A percentile compares a stretch with the other conserved stretches of the same genome.
Conservation (phyloP, 2,888 invertebrate genomes). For the Anticlea derivata region DNA sequence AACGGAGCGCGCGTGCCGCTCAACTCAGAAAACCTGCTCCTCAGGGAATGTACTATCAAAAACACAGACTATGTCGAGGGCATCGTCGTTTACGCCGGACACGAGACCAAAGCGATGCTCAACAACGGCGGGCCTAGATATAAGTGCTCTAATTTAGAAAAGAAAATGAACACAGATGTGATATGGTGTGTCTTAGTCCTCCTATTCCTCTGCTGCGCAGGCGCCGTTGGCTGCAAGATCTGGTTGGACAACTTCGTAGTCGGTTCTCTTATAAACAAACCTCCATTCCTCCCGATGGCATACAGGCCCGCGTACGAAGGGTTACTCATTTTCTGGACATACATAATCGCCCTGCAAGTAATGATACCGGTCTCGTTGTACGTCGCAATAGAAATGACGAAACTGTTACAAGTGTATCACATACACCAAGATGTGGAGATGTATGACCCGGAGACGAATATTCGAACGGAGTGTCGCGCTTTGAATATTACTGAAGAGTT, state of each 20-base stretch:
- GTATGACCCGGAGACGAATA: slow-evolving; percentile 92
- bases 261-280: slow-evolving; percentile 65
- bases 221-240: slow-evolving; percentile 94
- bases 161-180: slow-evolving; percentile 97
- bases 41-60: slow-evolving; percentile 96
- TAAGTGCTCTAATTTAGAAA: slow-evolving; percentile 95
- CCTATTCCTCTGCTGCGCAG: slow-evolving; percentile 93
- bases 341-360: slow-evolving; percentile 97
- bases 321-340: slow-evolving; percentile 96
- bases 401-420: slow-evolving; percentile 97
- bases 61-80: slow-evolving; percentile 99
- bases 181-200: slow-evolving; percentile 98
- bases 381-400: slow-evolving; percentile 98
- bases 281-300: slow-evolving; percentile 87
- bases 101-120: slow-evolving; percentile 98
- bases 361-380: slow-evolving; percentile 98
- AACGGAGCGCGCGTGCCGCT: slow-evolving; percentile 91
- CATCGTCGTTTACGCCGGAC: slow-evolving; percentile 97
- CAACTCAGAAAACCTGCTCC: slow-evolving; percentile 94
- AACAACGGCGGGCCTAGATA: slow-evolving; percentile 98
- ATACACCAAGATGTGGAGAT: slow-evolving; percentile 95
- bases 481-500: slow-evolving; percentile 98
- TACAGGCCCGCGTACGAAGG: slow-evolving; percentile 88
- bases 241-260: slow-evolving; percentile 88
- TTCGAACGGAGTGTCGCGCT: slow-evolving; percentile 91